A percentile compares a stretch with the other conserved stretches of the same genome.
These are phyloP conservation scores for Pseudomyrmex pallidus DNA, from an alignment of 1,140 invertebrate species.

Conservation along the genomic window DNA sequence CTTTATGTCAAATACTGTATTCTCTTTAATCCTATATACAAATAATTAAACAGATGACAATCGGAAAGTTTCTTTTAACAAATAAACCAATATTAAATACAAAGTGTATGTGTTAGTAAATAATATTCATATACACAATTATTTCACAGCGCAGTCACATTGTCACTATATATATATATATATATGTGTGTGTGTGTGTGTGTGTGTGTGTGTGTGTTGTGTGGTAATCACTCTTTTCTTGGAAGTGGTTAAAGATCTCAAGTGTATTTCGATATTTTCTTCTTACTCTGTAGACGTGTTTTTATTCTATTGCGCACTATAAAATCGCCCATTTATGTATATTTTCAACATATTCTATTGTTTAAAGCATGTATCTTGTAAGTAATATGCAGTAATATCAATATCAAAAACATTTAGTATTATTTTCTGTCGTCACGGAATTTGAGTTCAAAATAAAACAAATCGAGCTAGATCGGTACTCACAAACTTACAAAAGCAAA, in stretches of 20 bases:
- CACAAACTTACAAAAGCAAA: constrained; percentile 15
- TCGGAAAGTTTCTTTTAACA: constrained; percentile 8
- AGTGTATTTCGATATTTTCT: constrained; percentile 30
- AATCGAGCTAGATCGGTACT: background rate
- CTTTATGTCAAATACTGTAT: constrained; percentile 2
- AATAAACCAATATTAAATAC: constrained; percentile 13
- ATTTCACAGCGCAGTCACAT: constrained; percentile 35
- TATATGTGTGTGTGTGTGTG: too few relatives aligned
- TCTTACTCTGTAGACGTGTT: constrained; percentile 37
- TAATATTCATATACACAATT: constrained; percentile 3
- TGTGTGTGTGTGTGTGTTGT: too few relatives aligned
- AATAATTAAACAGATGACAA: constrained; percentile 42
- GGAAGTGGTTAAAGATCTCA: constrained; percentile 50
- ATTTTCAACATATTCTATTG: constrained; percentile 20
- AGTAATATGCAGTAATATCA: background rate
- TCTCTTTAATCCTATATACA: background rate
- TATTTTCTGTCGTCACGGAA: constrained; percentile 12
- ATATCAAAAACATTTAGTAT: constrained; percentile 22
- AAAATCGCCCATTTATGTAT: background rate
- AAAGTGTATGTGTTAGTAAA: background rate
- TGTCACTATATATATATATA: background rate
- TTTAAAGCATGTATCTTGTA: constrained; percentile 18
- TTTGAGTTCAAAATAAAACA: background rate
- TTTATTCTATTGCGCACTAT: constrained; percentile 1
- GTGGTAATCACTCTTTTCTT: constrained; percentile 48